Evolutionary conservation across 2,797 vertebrate genomes (phyloP).

Genomic region (Parauchenoglanis ngamensis): DNA sequence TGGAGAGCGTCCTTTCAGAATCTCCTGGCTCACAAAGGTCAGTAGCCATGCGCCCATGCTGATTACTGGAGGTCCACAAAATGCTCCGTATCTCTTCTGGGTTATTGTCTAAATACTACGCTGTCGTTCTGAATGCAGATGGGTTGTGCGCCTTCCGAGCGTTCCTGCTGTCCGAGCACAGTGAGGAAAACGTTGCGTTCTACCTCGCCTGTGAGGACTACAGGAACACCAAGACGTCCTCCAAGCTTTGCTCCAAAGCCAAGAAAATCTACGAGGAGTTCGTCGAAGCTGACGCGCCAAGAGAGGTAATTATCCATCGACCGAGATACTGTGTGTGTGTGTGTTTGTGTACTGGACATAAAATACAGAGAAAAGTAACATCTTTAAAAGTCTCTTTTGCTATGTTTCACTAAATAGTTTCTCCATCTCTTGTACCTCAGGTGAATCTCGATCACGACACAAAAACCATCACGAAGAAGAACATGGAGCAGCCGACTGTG

Average conservation of each 20-base stretch:
- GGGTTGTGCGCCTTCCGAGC: slow-evolving; percentile 89
- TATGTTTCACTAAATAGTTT: background rate
- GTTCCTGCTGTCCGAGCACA: slow-evolving; percentile 92
- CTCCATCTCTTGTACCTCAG: slow-evolving; percentile 63
- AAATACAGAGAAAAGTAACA: background rate
- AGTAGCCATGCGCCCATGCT: slow-evolving; percentile 61
- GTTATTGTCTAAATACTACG: background rate
- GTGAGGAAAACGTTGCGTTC: slow-evolving; percentile 96
- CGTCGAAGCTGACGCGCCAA: slow-evolving; percentile 85
- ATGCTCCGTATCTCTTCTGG: background rate
- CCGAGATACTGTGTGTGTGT: background rate
- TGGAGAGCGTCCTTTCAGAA: slow-evolving; percentile 91
- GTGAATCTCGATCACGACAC: slow-evolving; percentile 92
- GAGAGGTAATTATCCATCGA: slow-evolving; percentile 80
- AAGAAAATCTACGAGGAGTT: slow-evolving; percentile 93
- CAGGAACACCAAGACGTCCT: slow-evolving; percentile 80
- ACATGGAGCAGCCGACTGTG: slow-evolving; percentile 67
- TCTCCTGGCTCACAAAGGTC: slow-evolving; percentile 89
- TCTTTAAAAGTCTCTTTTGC: background rate
- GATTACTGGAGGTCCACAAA: slow-evolving; percentile 11
- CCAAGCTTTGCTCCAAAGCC: slow-evolving; percentile 85
- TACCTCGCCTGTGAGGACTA: slow-evolving; percentile 95
- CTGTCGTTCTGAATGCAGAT: slow-evolving; percentile 70
- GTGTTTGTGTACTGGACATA: background rate
- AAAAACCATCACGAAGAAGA: slow-evolving; percentile 78